Percentiles rank a stretch among this genome's conserved stretches.
phyloP scores from a whole-genome alignment of 2,797 vertebrate genomes.

The Vireo griseus region DNA sequence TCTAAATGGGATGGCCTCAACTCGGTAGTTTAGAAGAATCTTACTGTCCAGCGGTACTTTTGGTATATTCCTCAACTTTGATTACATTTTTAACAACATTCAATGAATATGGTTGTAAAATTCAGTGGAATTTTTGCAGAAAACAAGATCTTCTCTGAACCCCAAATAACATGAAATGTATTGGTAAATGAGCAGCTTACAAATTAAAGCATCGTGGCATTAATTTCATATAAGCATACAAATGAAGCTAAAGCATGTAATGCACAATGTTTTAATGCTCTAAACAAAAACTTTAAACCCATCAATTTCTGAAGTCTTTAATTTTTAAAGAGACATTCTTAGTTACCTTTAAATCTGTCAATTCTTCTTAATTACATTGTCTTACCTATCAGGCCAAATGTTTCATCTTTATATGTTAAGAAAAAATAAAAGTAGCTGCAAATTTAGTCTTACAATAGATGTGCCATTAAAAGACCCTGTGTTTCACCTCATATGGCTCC shows the following conservation, averaged over 20 bases:
- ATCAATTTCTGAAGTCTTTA: not conserved
- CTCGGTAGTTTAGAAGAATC: not conserved
- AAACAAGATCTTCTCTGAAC: not conserved
- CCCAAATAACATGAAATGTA: not conserved
- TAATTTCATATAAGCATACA: not conserved
- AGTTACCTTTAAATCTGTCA: not conserved
- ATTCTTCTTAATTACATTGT: not conserved
- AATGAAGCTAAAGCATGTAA: not conserved
- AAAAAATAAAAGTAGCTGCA: not conserved
- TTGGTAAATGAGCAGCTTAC: not conserved
- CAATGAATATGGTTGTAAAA: not conserved
- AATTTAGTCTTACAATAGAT: not conserved
- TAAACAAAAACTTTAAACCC: not conserved
- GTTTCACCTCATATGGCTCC: not conserved
- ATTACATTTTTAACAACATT: not conserved
- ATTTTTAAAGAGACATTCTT: not conserved
- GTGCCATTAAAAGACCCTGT: not conserved
- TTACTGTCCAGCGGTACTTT: not conserved
- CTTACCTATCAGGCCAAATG: not conserved
- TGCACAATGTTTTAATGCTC: not conserved
- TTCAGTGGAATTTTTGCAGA: not conserved
- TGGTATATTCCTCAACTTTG: not conserved
- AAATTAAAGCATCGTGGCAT: not conserved
- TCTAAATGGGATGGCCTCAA: not conserved
- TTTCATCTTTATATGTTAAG: not conserved